Evolutionary conservation across 2,113 vertebrate genomes (phyloP).

Genomic region (Elanoides forficatus): DNA sequence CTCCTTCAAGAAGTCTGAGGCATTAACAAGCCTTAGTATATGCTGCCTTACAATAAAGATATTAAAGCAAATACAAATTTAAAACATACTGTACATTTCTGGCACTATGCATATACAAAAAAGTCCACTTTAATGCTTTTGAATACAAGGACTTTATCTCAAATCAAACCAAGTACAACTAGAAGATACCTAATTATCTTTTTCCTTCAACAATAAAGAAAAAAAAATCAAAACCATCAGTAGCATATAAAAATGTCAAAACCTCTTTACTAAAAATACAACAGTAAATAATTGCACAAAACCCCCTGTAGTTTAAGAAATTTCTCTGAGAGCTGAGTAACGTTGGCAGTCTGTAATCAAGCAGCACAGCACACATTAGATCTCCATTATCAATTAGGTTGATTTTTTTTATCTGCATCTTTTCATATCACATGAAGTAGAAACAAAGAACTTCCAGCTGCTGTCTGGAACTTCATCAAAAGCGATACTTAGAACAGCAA

Average conservation of each 20-base stretch:
- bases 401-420: not conserved
- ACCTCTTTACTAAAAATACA: not conserved
- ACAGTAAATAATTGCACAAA: not conserved
- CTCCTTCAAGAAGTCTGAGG: not conserved
- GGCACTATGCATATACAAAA: not conserved
- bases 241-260: not conserved
- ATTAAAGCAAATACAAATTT: not conserved
- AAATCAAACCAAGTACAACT: not conserved
- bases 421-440: not conserved
- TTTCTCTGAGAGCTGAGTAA: not conserved
- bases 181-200: not conserved
- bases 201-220: not conserved
- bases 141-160: not conserved
- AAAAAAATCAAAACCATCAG: not conserved
- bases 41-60: not conserved
- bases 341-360: not conserved
- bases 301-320: not conserved
- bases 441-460: not conserved
- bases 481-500: not conserved
- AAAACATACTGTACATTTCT: not conserved
- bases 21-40: not conserved
- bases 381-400: not conserved
- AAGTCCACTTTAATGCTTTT: not conserved
- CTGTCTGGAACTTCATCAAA: not conserved
- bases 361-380: not conserved